These are phyloP conservation scores for Antrozous pallidus DNA, from an alignment of 2,797 vertebrate species.

Conservation along the genomic window DNA sequence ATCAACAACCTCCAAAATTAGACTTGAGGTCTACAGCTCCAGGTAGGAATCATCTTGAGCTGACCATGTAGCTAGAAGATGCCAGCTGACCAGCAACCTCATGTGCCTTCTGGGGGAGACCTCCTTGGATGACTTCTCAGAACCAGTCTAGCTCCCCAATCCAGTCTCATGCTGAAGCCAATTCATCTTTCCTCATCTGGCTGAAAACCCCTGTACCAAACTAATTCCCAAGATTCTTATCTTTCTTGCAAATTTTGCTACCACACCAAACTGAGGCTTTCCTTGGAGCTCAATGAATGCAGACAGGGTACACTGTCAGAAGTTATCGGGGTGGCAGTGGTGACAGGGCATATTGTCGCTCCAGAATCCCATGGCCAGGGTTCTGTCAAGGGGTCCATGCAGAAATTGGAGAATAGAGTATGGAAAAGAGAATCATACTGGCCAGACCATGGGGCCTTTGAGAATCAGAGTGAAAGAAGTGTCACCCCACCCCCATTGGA, in stretches of 20 bases:
- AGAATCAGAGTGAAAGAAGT: not conserved
- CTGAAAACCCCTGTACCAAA: not conserved
- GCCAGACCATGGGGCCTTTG: not conserved
- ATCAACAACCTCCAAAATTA: not conserved
- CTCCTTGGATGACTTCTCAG: not conserved
- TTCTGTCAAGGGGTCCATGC: rapidly evolving
- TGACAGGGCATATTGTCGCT: not conserved
- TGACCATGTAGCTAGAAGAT: not conserved
- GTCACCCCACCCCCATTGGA: not conserved
- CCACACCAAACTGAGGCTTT: not conserved
- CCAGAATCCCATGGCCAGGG: not conserved
- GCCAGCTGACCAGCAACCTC: not conserved
- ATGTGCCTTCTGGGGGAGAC: not conserved
- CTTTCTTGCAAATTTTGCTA: not conserved
- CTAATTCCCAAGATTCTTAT: not conserved
- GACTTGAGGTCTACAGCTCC: not conserved
- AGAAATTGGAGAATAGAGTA: not conserved
- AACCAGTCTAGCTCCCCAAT: not conserved
- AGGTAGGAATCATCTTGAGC: not conserved
- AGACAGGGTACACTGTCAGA: not conserved
- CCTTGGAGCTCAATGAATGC: not conserved
- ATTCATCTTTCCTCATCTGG: not conserved
- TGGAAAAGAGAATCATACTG: not conserved
- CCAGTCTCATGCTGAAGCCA: not conserved
- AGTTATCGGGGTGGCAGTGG: not conserved